Percentiles rank a stretch among this genome's conserved stretches.
Conservation (phyloP, 1,140 invertebrate genomes). For the Calycopis cecrops region DNA sequence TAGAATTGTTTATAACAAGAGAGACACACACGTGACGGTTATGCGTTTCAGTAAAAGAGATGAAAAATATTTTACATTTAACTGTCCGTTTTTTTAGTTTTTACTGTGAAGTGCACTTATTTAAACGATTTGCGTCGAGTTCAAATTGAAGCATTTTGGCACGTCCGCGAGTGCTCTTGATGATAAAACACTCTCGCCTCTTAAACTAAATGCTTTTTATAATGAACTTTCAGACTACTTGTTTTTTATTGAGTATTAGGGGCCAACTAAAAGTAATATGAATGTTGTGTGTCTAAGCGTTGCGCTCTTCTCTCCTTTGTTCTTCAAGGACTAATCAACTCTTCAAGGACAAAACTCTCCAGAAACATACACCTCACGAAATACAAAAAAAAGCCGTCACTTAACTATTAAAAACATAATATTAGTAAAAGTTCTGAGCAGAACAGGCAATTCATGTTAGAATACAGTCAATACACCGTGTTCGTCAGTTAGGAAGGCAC, state of each 20-base stretch:
- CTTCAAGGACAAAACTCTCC: too few relatives aligned
- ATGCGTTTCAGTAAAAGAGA: not conserved
- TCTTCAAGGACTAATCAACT: too few relatives aligned
- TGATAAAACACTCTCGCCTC: not conserved
- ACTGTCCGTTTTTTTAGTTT: not conserved
- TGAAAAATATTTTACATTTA: not conserved
- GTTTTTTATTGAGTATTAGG: not conserved
- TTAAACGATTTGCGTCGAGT: not conserved
- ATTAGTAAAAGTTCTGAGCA: too few relatives aligned
- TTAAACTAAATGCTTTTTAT: conserved; percentile 1
- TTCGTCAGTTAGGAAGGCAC: too few relatives aligned
- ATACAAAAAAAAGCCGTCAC: too few relatives aligned
- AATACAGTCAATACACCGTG: too few relatives aligned
- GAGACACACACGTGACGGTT: not conserved
- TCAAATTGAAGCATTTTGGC: conserved; percentile 4
- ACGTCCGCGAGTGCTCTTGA: not conserved
- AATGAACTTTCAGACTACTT: not conserved
- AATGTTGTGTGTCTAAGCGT: too few relatives aligned
- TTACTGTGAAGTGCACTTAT: not conserved
- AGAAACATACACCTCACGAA: too few relatives aligned
- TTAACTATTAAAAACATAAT: too few relatives aligned
- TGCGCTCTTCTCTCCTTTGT: too few relatives aligned
- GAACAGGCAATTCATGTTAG: too few relatives aligned
- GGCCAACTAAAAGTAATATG: too few relatives aligned
- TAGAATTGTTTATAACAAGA: not conserved